These are phyloP conservation scores for Drosophila neotestacea DNA, from an alignment of 2,888 invertebrate genomes.

Conservation along the genomic window DNA sequence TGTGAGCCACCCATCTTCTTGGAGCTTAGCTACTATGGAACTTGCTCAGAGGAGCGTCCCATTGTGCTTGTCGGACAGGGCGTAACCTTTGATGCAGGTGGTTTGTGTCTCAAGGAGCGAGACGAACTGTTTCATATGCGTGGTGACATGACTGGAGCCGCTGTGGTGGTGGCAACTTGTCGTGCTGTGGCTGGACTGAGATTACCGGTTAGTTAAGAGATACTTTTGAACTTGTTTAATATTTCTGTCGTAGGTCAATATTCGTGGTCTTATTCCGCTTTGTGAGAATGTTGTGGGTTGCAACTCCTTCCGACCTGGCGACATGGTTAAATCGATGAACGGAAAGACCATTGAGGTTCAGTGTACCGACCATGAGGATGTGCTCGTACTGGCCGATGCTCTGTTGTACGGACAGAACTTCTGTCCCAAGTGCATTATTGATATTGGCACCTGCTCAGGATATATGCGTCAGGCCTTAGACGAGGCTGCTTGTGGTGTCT, in stretches of 20 bases:
- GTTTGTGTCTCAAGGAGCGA: conserved; percentile 88
- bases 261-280: conserved; percentile 90
- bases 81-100: conserved; percentile 90
- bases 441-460: conserved; percentile 92
- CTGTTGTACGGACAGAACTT: conserved; percentile 89
- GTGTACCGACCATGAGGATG: conserved; percentile 92
- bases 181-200: conserved; percentile 89
- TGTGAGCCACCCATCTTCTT: conserved; percentile 91
- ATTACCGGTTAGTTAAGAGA: conserved; percentile 86
- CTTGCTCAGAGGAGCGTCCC: conserved; percentile 87
- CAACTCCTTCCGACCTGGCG: conserved; percentile 91
- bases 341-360: conserved; percentile 89
- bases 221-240: not conserved
- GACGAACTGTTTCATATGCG: conserved; percentile 87
- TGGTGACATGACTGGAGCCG: conserved; percentile 95
- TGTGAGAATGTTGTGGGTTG: conserved; percentile 93
- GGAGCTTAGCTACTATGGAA: conserved; percentile 90
- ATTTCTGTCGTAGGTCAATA: conserved; percentile 86
- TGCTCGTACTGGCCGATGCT: conserved; percentile 92
- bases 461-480: conserved; percentile 89
- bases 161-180: conserved; percentile 90
- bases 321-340: conserved; percentile 90
- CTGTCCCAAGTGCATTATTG: conserved; percentile 89
- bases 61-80: conserved; percentile 91
- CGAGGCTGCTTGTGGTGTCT: conserved; percentile 90